These are phyloP conservation scores for Valencia hispanica DNA, from an alignment of 2,797 vertebrate genomes.

Conservation along the genomic window DNA sequence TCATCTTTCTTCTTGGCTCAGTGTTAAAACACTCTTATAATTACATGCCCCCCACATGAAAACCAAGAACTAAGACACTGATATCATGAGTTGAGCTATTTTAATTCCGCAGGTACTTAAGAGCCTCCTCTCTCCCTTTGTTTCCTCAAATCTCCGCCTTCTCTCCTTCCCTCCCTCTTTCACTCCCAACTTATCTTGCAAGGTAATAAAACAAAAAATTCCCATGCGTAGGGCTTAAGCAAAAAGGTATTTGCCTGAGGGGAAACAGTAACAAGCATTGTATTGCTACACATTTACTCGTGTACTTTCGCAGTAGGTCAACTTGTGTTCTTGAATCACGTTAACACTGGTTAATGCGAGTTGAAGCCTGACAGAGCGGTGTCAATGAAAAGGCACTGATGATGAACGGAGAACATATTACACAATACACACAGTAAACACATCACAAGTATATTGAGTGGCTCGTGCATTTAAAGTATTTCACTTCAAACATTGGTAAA, in stretches of 20 bases:
- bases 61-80: slow-evolving; percentile 90
- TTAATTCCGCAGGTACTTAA: slow-evolving; percentile 94
- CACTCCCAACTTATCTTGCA: slow-evolving; percentile 89
- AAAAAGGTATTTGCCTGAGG: slow-evolving; percentile 95
- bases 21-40: slow-evolving; percentile 95
- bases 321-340: slow-evolving; percentile 86
- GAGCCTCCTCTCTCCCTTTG: slow-evolving; percentile 52
- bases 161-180: slow-evolving; percentile 49
- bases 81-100: slow-evolving; percentile 91
- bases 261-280: slow-evolving; percentile 93
- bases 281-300: slow-evolving; percentile 89
- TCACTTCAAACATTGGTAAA: slow-evolving; percentile 22
- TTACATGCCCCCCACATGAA: slow-evolving; percentile 90
- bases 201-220: slow-evolving; percentile 98
- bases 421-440: not conserved
- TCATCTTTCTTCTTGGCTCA: slow-evolving; percentile 98
- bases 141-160: slow-evolving; percentile 14
- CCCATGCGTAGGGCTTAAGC: slow-evolving; percentile 88
- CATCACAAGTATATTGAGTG: slow-evolving; percentile 15
- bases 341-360: slow-evolving; percentile 88
- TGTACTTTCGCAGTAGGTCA: slow-evolving; percentile 92
- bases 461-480: slow-evolving; percentile 25
- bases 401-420: slow-evolving; percentile 28
- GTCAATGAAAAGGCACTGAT: slow-evolving; percentile 57
- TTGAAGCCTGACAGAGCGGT: slow-evolving; percentile 78